Base-by-base conservation (phyloP, 2,797 vertebrate genomes). In the Microctenopoma steveboyesi region DNA sequence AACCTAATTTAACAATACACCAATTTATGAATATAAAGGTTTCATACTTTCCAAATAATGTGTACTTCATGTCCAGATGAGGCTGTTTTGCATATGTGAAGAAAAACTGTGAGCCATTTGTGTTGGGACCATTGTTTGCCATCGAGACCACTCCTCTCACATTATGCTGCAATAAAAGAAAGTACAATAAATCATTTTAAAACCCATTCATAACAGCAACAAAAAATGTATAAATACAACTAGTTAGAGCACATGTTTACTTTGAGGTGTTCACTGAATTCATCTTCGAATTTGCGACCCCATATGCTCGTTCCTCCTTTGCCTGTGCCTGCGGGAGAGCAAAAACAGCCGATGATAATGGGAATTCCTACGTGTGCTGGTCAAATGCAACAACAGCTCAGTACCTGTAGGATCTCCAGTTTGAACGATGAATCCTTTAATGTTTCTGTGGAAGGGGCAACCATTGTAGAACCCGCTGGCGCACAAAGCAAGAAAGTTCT, bases 371-470 rank as follows among this genome's bases (percentile, higher is more conserved):
- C 2, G 39, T 39, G 16, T 6, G 4, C 4, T 27, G 9, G 51
- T 50, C 18, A 13, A 16, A 12, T 15, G 27, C 2, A 40, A 2
- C 3, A 3, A 5, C 11, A 40, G 14, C 3, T 4, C 0, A 0
- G 5, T 92, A 99, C 98, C 98, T 92, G 95, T 94, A 0, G 98
- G 98, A 86, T 99, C 98, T 80, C 98, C 98, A 0, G 98, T 98
- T 88, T 99, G 98, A 61, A 97, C 96, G 96, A 99, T 99, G 91
- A 99, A 99, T 35, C 98, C 98, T 89, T 98, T 99, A 85, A 99
- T 97, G 80, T 99, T 99, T 71, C 98, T 92, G 85, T 99, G 98
- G 88, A 99, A 99, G 78, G 95, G 5, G 64, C 95, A 96, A 15
- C 96, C 96, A 35, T 63, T 96, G 92, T 99, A 99, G 90, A 97